These are phyloP conservation scores for Notothenia coriiceps DNA, from an alignment of 2,113 vertebrate genomes.

Conservation along the genomic window DNA sequence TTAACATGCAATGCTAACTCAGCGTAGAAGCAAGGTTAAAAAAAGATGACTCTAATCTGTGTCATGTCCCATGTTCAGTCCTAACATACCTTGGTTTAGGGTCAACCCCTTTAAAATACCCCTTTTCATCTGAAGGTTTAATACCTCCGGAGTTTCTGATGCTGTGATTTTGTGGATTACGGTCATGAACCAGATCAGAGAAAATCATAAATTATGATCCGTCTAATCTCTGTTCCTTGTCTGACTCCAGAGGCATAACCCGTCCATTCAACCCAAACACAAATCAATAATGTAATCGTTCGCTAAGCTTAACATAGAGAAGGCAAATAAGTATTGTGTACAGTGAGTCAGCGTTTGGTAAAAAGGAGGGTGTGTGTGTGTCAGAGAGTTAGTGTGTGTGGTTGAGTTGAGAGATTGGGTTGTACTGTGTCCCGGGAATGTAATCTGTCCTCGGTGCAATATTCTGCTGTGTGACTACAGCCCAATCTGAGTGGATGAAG, in stretches of 20 bases:
- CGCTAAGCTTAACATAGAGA: neutral
- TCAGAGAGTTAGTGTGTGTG: neutral
- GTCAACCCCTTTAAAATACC: neutral
- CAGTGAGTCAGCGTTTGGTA: neutral
- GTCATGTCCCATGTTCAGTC: neutral
- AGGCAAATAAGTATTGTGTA: neutral
- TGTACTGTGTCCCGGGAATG: slow-evolving; percentile 12
- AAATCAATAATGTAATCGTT: neutral
- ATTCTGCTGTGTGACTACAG: slow-evolving; percentile 22
- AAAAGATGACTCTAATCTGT: neutral
- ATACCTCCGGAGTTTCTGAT: neutral
- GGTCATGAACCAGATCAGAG: slow-evolving; percentile 22
- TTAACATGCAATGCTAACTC: neutral
- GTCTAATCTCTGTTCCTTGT: neutral
- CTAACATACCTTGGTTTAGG: slow-evolving; percentile 4
- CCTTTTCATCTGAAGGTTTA: slow-evolving; percentile 21
- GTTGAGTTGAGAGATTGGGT: slow-evolving; percentile 25
- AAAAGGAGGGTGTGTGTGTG: neutral
- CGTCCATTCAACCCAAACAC: slow-evolving; percentile 1
- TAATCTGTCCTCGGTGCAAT: slow-evolving; percentile 45
- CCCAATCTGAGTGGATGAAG: slow-evolving; percentile 33
- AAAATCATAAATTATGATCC: slow-evolving; percentile 29
- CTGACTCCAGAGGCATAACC: neutral
- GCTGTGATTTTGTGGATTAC: slow-evolving; percentile 37
- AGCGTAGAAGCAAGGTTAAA: neutral